Percentiles rank a stretch among this genome's conserved stretches.
Evolutionary conservation across 2,113 vertebrate species (phyloP).

Genomic region (Anoura caudifer): DNA sequence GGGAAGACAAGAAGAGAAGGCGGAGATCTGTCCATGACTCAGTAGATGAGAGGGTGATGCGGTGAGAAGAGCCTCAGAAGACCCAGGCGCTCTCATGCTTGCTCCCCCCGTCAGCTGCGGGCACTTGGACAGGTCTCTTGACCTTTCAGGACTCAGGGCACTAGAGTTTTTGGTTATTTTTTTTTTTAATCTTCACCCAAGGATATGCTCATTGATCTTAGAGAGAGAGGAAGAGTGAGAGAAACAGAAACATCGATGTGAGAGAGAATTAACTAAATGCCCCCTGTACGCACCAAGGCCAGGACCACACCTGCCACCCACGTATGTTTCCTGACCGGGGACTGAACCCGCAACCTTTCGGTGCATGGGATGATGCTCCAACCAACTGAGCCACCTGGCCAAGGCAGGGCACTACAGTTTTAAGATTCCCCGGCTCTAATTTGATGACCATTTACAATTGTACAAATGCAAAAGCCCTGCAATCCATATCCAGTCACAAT

Average conservation of each 20-base stretch:
- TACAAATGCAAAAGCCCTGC: background rate
- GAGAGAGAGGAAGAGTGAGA: too few relatives aligned
- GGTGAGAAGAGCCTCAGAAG: background rate
- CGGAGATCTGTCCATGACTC: background rate
- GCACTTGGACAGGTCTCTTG: too few relatives aligned
- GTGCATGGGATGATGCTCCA: too few relatives aligned
- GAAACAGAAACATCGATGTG: too few relatives aligned
- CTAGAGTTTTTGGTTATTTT: background rate
- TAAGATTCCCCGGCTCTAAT: background rate
- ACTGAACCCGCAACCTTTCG: too few relatives aligned
- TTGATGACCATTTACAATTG: background rate
- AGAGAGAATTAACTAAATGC: too few relatives aligned
- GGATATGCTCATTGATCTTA: too few relatives aligned
- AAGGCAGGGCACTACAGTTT: background rate
- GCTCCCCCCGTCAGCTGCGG: background rate
- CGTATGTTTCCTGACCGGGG: too few relatives aligned
- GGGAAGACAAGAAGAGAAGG: background rate
- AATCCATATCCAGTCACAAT: background rate
- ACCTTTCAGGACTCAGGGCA: background rate
- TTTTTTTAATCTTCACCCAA: too few relatives aligned
- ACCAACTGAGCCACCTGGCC: too few relatives aligned
- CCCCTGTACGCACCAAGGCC: too few relatives aligned
- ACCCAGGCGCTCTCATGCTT: accelerated
- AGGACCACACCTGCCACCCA: too few relatives aligned
- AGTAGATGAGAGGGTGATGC: background rate